A percentile compares a stretch with the other conserved stretches of the same genome.
phyloP scores from a whole-genome alignment of 2,797 vertebrate genomes.

The Sibirionetta formosa region DNA sequence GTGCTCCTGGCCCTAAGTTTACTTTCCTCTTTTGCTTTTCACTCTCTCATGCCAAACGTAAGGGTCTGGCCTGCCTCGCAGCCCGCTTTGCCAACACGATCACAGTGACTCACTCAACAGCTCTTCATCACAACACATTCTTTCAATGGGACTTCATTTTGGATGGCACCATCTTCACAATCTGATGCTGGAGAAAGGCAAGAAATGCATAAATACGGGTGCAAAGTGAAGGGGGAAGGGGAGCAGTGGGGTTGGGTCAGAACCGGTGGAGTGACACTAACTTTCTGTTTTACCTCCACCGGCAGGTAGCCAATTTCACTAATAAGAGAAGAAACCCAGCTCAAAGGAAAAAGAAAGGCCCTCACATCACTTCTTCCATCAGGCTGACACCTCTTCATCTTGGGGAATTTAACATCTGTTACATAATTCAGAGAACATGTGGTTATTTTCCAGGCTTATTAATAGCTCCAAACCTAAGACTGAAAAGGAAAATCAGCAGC shows the following conservation, averaged over 20 bases:
- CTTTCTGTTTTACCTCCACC: neutral
- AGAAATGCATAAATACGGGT: neutral
- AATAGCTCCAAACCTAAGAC: constrained; percentile 36
- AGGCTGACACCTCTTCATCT: constrained; percentile 67
- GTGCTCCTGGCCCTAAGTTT: constrained; percentile 14
- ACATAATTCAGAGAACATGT: constrained; percentile 53
- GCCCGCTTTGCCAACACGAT: constrained; percentile 11
- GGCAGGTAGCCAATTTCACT: neutral
- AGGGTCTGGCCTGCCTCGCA: neutral
- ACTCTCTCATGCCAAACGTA: neutral
- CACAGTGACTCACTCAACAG: constrained; percentile 18
- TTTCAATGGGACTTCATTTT: constrained; percentile 17
- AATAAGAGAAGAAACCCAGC: neutral
- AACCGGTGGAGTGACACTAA: rapidly evolving
- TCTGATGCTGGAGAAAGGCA: neutral
- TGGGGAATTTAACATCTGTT: constrained; percentile 64
- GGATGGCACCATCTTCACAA: neutral
- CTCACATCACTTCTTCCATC: constrained; percentile 67
- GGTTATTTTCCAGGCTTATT: constrained; percentile 69
- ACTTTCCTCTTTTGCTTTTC: neutral
- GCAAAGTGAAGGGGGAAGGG: neutral
- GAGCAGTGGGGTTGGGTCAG: rapidly evolving
- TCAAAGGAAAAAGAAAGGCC: constrained; percentile 22
- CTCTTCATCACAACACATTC: constrained; percentile 10
- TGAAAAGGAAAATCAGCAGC: constrained; percentile 46